Base-by-base conservation (phyloP, 2,888 invertebrate genomes). In the Apoderus coryli region DNA sequence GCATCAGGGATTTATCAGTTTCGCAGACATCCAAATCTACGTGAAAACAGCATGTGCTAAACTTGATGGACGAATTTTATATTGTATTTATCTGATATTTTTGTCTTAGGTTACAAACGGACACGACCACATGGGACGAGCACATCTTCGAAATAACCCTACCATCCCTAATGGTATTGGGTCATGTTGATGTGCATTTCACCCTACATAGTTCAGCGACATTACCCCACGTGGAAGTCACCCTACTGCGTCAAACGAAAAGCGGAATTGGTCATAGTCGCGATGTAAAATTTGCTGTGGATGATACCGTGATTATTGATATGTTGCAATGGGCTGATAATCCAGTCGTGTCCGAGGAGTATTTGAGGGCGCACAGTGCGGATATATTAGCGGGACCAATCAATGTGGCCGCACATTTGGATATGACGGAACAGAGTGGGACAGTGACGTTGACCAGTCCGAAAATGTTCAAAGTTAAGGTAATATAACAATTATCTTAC, bases 321-420 rank as follows among this genome's bases (percentile, higher is more conserved):
- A 53, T 56, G 44, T 38, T 59, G 16, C 55, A 56, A 30, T 51
- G 48, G 45, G 50, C 48, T 3, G 79, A 79, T 42, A 84, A 81
- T 59, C 82, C 82, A 1, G 78, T 82, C 1, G 67, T 74, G 24
- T 76, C 76, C 10, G 77, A 72, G 40, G 82, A 84, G 55, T 90
- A 86, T 55, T 61, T 86, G 27, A 73, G 80, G 44, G 76, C 80
- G 4, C 85, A 89, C 50, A 85, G 89, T 52, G 85, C 88, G 1
- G 88, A 90, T 52, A 79, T 92, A 35, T 59, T 92, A 25, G 89
- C 88, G 9, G 92, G 92, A 0, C 92, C 92, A 2, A 66, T 90
- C 26, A 72, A 81, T 49, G 61, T 92, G 10, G 72, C 78, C 3
- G 72, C 80, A 0, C 80, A 80, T 40, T 64, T 90, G 37, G 90